Conservation (phyloP, 2,797 vertebrate genomes). For the Xenopus petersii region DNA sequence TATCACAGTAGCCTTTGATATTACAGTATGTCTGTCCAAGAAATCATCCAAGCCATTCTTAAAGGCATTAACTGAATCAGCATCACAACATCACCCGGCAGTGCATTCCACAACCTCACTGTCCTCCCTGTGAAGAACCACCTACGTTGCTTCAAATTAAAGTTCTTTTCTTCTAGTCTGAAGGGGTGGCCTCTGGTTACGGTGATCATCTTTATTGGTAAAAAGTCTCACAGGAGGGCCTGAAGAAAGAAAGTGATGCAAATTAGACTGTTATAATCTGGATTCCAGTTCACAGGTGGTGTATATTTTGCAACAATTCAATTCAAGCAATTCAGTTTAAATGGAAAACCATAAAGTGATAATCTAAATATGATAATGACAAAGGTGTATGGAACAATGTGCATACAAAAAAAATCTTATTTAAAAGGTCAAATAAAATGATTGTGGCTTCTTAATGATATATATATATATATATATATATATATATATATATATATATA, state of each 20-base stretch:
- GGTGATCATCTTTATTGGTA: constrained; percentile 32
- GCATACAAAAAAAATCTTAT: constrained; percentile 19
- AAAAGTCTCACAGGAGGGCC: constrained; percentile 20
- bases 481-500: too few species aligned
- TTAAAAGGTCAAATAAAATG: too few species aligned
- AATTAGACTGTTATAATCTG: constrained; percentile 36
- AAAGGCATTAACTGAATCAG: too few species aligned
- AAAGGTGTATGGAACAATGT: constrained; percentile 16
- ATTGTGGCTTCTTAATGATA: too few species aligned
- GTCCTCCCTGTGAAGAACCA: too few species aligned
- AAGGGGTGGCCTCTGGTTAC: constrained; percentile 26
- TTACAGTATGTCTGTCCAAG: too few species aligned
- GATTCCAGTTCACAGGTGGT: constrained; percentile 43
- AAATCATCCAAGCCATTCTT: too few species aligned
- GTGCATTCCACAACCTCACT: too few species aligned
- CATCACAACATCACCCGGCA: too few species aligned
- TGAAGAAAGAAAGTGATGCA: constrained; percentile 34
- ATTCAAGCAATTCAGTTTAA: constrained; percentile 40
- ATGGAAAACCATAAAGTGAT: constrained; percentile 33
- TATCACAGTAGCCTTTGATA: too few species aligned
- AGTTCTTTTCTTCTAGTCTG: constrained; percentile 32
- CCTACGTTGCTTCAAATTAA: constrained; percentile 15
- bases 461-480: too few species aligned
- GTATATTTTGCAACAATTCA: constrained; percentile 43
- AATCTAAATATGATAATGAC: constrained; percentile 42